Conservation (phyloP, 2,797 vertebrate genomes). For the Hoplostethus mediterraneus region DNA sequence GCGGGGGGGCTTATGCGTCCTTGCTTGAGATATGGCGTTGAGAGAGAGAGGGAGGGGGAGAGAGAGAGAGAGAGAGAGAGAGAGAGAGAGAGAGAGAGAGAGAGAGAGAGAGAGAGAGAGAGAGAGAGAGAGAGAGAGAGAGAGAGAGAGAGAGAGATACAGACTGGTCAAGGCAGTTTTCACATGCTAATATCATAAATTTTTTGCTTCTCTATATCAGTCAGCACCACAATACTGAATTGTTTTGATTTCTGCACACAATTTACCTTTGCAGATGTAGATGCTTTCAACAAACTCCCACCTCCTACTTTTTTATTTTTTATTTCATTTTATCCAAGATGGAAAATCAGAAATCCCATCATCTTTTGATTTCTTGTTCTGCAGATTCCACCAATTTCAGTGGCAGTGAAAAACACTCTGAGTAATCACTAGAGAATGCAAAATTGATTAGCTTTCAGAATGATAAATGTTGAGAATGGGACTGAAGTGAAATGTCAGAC, state of each 20-base stretch:
- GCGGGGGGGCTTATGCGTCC: slow-evolving; percentile 28
- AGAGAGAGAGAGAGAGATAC: too few species aligned
- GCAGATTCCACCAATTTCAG: slow-evolving; percentile 60
- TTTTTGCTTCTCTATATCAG: not conserved
- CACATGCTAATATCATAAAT: slow-evolving; percentile 1
- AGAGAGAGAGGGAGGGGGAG: slow-evolving; percentile 4
- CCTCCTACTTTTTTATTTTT: not conserved
- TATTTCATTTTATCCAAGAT: slow-evolving; percentile 1
- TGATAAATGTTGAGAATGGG: slow-evolving; percentile 79
- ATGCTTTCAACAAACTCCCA: slow-evolving; percentile 16
- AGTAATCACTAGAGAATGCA: slow-evolving; percentile 73
- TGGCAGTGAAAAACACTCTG: slow-evolving; percentile 56
- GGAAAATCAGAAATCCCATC: slow-evolving; percentile 43
- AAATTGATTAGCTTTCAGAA: slow-evolving; percentile 80
- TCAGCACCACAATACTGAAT: not conserved
- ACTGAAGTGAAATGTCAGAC: slow-evolving; percentile 72
- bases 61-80: not conserved
- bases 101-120: not conserved
- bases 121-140: too few species aligned
- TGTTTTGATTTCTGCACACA: not conserved
- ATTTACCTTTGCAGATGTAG: slow-evolving; percentile 12
- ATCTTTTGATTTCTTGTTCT: slow-evolving; percentile 53
- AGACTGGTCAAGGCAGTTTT: not conserved
- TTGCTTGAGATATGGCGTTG: not conserved
- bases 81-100: too few species aligned